Percentiles rank a stretch among this genome's conserved stretches.
phyloP scores from a whole-genome alignment of 1,140 invertebrate species.

The Camponotus pennsylvanicus region DNA sequence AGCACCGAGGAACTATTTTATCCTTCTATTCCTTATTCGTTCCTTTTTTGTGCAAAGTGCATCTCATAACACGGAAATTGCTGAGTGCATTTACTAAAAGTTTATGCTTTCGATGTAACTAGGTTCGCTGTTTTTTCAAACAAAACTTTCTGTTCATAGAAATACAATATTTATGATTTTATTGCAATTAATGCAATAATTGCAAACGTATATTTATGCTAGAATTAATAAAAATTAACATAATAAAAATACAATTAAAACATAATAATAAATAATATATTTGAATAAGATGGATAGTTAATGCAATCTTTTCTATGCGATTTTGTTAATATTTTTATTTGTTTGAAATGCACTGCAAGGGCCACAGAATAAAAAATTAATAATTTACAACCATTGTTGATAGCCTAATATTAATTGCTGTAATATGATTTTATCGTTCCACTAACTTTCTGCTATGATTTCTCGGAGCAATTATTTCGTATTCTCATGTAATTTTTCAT shows the following conservation, averaged over 20 bases:
- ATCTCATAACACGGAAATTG: conserved; percentile 15
- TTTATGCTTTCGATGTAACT: not conserved
- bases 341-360: not conserved
- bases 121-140: not conserved
- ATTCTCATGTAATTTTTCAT: not conserved
- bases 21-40: not conserved
- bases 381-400: not conserved
- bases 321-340: not conserved
- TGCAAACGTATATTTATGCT: not conserved
- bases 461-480: not conserved
- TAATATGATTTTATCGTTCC: not conserved
- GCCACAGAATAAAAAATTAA: not conserved
- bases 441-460: not conserved
- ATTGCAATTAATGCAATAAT: not conserved
- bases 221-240: conserved; percentile 14
- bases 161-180: not conserved
- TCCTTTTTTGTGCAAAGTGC: conserved; percentile 23
- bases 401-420: not conserved
- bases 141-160: not conserved
- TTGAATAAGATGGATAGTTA: not conserved
- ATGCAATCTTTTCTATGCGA: not conserved
- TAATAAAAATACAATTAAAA: not conserved
- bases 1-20: not conserved
- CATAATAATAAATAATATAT: not conserved
- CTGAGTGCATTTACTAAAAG: conserved; percentile 5